Evolutionary conservation across 2,113 vertebrate species (phyloP), one percentile per base, ranked within the genome.

Genomic region (Pagrus major): DNA sequence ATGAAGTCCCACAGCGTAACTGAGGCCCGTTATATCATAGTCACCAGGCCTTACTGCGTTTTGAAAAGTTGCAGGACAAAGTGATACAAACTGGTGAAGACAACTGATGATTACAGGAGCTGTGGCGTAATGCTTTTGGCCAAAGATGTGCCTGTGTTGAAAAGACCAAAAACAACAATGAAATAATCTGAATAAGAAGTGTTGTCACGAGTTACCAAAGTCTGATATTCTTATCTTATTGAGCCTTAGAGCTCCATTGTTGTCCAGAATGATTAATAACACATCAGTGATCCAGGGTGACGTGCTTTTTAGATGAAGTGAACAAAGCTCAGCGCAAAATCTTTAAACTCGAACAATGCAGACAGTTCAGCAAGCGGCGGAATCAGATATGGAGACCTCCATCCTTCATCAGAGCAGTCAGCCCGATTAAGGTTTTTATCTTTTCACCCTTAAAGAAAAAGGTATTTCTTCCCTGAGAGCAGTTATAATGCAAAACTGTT

Each of bases 11-110:
- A n/a, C n/a, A 39, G 46, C 71, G 52, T 11, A 37, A 46, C 14
- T 69, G 61, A 78, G 61, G 56, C 27, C 49, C 55, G 23, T 81
- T 78, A 56, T 70, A 73, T 86, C 74, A 65, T 27, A 16, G 54
- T 52, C 58, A 31, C 59, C 25, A 16, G 64, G 44, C 21, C 9
- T 76, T 16, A 44, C 56, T 23, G 14, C 54, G 46, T 56, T 33
- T 72, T 55, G 18, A 51, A 44, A 66, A 67, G 55, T 37, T 31
- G 23, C 52, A 51, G 21, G 51, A 41, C 16, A 47, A 51, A 64
- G 65, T 5, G 29, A 58, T 35, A 33, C 33, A 59, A 52, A 52
- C 2, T 9, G 1, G 2, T 21, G 4, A 16, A 16, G 51, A 51
- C 39, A 29, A 39, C 12, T 2, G 18, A 31, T 54, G 21, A 52